These are phyloP conservation scores for Dioctria rufipes DNA, from an alignment of 2,888 invertebrate genomes.

Conservation along the genomic window DNA sequence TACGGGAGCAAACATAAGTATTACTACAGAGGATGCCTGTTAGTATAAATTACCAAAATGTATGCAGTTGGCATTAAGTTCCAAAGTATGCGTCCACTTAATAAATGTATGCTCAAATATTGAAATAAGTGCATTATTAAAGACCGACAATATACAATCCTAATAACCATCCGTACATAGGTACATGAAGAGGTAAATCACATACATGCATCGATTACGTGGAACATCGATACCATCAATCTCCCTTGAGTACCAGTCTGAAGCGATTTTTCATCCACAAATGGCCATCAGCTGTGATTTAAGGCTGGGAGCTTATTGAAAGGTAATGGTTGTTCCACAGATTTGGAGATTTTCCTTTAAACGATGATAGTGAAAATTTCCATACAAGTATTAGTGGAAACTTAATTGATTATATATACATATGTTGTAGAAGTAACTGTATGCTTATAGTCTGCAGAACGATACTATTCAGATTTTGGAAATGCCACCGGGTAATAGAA, in stretches of 20 bases:
- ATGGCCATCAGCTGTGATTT: constrained; percentile 58
- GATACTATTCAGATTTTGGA: too few species aligned
- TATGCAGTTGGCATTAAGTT: too few species aligned
- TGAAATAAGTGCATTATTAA: constrained; percentile 12
- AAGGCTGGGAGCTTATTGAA: constrained; percentile 57
- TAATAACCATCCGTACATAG: constrained; percentile 18
- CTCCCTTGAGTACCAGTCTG: constrained; percentile 56
- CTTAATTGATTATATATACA: too few species aligned
- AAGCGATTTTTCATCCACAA: constrained; percentile 58
- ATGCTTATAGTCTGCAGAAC: too few species aligned
- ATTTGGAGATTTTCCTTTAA: background rate
- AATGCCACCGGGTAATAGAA: too few species aligned
- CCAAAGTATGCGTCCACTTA: background rate
- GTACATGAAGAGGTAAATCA: constrained; percentile 54
- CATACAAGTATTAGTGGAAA: background rate
- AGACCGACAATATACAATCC: constrained; percentile 22
- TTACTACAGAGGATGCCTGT: too few species aligned
- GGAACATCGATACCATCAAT: constrained; percentile 55
- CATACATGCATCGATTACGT: constrained; percentile 30
- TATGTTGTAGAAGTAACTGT: too few species aligned
- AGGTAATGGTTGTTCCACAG: constrained; percentile 50
- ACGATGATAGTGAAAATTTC: background rate
- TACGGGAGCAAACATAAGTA: too few species aligned
- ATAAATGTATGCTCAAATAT: background rate
- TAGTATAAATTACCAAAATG: too few species aligned